Base-by-base conservation (phyloP, 2,888 invertebrate species). In the Strigamia maritima region DNA sequence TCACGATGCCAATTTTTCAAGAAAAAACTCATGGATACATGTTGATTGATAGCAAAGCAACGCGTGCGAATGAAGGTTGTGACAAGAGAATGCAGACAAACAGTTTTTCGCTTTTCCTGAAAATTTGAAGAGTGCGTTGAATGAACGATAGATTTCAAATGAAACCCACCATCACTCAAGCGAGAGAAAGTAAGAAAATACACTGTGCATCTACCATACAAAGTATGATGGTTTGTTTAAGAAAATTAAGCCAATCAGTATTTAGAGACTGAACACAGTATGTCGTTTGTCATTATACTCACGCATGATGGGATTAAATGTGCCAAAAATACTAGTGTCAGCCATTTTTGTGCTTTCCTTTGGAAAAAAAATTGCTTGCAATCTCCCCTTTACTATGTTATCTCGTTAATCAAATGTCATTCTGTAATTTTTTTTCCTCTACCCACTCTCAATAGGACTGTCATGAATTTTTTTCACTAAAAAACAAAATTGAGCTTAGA, bases 31-130 rank as follows among this genome's bases (percentile, higher is more conserved):
- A 65, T 2, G 65, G 24, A n/a, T 49, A 65, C 28, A 16, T 65
- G 65, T 65, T 65, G 65, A 65, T 65, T 65, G 65, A 65, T 65
- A 65, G 65, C 65, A 28, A 65, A 28, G 65, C 65, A 65, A 65
- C 65, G 65, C 65, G 65, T 65, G 65, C 65, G 16, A 65, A 65
- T 65, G 65, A 26, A 65, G 14, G 26, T 65, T 65, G 65, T 65
- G 65, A 65, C 14, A 65, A 65, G 65, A 26, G 65, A 65, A 65
- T 65, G 65, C 65, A 65, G 65, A 65, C 65, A 65, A 65, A 65
- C 65, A 65, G 65, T 65, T 65, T 65, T 65, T 8, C 26, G 26
- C 24, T 65, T 65, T 65, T 24, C 65, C 65, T 65, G 65, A 2
- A 65, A 65, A 65, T 16, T 65, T 28, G 65, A 65, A 65, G 65